Conservation (phyloP, 2,888 invertebrate species). For the Lacanobia oleracea region DNA sequence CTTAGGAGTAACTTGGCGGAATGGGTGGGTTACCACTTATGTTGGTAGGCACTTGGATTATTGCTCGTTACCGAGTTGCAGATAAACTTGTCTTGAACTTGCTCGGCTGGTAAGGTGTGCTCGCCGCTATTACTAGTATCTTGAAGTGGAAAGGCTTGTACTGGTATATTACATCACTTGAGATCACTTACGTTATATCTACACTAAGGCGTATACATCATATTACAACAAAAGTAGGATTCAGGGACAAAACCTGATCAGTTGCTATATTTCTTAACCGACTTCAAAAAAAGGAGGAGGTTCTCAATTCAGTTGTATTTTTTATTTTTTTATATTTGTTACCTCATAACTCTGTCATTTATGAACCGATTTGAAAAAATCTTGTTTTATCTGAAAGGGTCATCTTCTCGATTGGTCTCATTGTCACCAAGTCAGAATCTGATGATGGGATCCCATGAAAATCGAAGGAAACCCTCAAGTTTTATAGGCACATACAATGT, state of each 20-base stretch:
- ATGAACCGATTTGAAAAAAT: too few relatives aligned
- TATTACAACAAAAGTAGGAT: neutral
- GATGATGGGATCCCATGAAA: too few relatives aligned
- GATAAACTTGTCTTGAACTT: slow-evolving; percentile 74
- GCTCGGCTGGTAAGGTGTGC: slow-evolving; percentile 72
- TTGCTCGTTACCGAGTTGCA: slow-evolving; percentile 57
- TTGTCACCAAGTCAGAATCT: too few relatives aligned
- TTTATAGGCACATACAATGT: too few relatives aligned
- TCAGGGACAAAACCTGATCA: neutral
- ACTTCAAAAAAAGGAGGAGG: too few relatives aligned
- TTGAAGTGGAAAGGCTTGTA: slow-evolving; percentile 63
- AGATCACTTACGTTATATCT: slow-evolving; percentile 14
- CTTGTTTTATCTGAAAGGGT: too few relatives aligned
- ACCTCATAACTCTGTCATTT: too few relatives aligned
- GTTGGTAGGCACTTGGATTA: slow-evolving; percentile 19
- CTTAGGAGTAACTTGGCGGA: slow-evolving; percentile 7
- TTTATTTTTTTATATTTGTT: too few relatives aligned
- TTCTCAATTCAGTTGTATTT: too few relatives aligned
- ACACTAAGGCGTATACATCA: neutral
- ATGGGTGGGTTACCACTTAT: neutral
- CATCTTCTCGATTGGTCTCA: too few relatives aligned
- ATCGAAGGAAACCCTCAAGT: too few relatives aligned
- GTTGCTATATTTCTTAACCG: too few relatives aligned
- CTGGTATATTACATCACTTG: slow-evolving; percentile 64
- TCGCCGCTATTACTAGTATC: slow-evolving; percentile 70